Conservation (phyloP, 2,797 vertebrate species). For the Carcharodon carcharias region DNA sequence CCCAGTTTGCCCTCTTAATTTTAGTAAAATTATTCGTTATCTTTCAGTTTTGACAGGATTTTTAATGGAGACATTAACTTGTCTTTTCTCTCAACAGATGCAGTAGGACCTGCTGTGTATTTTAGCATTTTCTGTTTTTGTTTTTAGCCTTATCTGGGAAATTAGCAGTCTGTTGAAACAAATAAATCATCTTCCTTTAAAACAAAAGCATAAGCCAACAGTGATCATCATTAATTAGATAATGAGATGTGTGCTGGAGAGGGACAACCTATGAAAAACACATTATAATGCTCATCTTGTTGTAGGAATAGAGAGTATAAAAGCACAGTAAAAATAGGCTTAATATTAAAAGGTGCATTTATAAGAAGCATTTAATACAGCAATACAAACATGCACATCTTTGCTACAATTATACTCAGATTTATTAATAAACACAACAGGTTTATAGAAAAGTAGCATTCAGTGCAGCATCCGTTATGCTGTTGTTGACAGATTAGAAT, state of each 20-base stretch:
- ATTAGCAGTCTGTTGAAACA: not conserved
- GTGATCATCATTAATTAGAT: not conserved
- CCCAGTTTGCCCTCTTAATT: not conserved
- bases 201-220: not conserved
- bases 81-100: not conserved
- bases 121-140: not conserved
- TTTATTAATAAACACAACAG: not conserved
- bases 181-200: not conserved
- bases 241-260: not conserved
- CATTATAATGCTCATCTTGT: not conserved
- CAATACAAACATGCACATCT: not conserved
- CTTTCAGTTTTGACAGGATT: not conserved
- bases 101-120: not conserved
- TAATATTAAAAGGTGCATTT: constrained; percentile 17
- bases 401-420: not conserved
- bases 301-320: not conserved
- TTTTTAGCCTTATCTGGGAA: not conserved
- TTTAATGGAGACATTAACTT: not conserved
- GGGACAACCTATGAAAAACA: not conserved
- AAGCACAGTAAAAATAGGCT: not conserved
- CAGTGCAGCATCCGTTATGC: not conserved
- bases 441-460: not conserved
- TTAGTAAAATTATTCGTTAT: not conserved
- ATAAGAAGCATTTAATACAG: not conserved
- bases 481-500: constrained; percentile 6